Conservation (phyloP, 2,888 invertebrate species). For the Ophion costatus region DNA sequence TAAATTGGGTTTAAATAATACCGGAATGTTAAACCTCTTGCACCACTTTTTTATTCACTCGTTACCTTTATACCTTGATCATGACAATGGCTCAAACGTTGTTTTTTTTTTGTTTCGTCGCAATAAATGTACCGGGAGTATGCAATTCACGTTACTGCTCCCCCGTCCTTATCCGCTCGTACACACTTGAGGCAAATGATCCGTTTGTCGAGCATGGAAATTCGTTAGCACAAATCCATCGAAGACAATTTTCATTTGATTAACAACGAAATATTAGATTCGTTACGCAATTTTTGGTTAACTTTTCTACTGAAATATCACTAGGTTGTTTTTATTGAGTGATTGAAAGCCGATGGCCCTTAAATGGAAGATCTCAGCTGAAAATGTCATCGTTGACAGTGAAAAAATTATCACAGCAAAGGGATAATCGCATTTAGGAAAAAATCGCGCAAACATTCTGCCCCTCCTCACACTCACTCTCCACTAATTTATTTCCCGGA, state of each 20-base stretch:
- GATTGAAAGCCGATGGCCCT: background rate
- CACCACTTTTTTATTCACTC: constrained; percentile 65
- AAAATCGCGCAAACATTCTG: constrained; percentile 24
- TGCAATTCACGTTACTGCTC: constrained; percentile 38
- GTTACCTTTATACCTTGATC: constrained; percentile 56
- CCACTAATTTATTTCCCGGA: constrained; percentile 22
- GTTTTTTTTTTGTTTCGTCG: constrained; percentile 25
- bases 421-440: background rate
- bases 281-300: background rate
- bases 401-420: constrained; percentile 32
- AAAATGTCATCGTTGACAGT: background rate
- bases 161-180: background rate
- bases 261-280: background rate
- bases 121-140: constrained; percentile 39
- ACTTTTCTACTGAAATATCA: background rate
- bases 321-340: background rate
- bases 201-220: constrained; percentile 20
- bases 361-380: background rate
- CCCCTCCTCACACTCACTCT: constrained; percentile 25
- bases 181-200: constrained; percentile 17
- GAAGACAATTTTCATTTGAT: background rate
- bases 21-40: constrained; percentile 70
- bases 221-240: constrained; percentile 6
- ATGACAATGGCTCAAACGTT: constrained; percentile 42
- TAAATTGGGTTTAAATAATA: constrained; percentile 65